Evolutionary conservation across 2,888 invertebrate species (phyloP).

Genomic region (Thymelicus acteon): DNA sequence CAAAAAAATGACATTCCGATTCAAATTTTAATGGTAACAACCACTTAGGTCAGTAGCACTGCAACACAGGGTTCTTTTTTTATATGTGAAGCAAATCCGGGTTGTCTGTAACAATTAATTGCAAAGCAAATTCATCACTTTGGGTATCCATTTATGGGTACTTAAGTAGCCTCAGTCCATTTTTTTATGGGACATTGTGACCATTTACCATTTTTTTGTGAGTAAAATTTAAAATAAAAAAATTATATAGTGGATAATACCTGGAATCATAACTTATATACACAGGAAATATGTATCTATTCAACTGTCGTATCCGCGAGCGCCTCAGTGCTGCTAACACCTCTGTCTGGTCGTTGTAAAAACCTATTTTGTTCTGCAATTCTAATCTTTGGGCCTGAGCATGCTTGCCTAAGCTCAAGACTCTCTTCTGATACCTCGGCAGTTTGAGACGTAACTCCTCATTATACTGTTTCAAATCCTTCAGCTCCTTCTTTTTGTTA

Average conservation of each 20-base stretch:
- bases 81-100: no score
- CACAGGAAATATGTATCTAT: slow-evolving; percentile 79
- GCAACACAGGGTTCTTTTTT: no score
- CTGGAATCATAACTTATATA: slow-evolving; percentile 76
- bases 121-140: no score
- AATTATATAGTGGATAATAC: slow-evolving; percentile 53
- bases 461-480: slow-evolving; percentile 61
- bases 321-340: slow-evolving; percentile 66
- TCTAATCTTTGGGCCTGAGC: slow-evolving; percentile 64
- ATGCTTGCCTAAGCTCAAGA: slow-evolving; percentile 66
- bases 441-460: slow-evolving; percentile 68
- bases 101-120: no score
- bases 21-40: no score
- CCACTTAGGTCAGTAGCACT: no score
- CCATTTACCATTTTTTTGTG: no score
- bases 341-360: slow-evolving; percentile 64
- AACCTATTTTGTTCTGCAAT: slow-evolving; percentile 61
- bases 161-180: no score
- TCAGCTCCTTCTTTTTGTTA: slow-evolving; percentile 60
- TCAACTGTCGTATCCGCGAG: slow-evolving; percentile 73
- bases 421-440: slow-evolving; percentile 75
- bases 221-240: no score
- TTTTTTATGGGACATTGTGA: no score
- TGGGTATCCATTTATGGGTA: no score
- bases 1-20: no score